These are phyloP conservation scores for Myrmecophaga tridactyla DNA, from an alignment of 2,113 vertebrate genomes.

Conservation along the genomic window DNA sequence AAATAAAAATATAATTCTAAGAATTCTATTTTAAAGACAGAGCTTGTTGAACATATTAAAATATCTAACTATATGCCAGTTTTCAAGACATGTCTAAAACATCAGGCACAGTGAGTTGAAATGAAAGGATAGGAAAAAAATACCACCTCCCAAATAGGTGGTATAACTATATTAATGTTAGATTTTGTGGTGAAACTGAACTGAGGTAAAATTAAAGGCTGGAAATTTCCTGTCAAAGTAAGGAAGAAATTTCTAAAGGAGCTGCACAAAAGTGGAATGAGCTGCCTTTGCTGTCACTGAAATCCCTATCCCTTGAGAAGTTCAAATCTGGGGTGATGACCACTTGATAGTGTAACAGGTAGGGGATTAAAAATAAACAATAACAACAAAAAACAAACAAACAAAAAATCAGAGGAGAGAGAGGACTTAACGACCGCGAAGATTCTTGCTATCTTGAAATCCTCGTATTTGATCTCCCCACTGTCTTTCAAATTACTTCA, in stretches of 20 bases:
- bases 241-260: slow-evolving; percentile 9
- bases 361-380: neutral
- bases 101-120: neutral
- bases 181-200: neutral
- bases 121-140: neutral
- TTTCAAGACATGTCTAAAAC: neutral
- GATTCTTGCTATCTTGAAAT: neutral
- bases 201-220: neutral
- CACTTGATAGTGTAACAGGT: neutral
- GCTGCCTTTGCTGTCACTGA: neutral
- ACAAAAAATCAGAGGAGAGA: too few relatives aligned
- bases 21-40: neutral
- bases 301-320: neutral
- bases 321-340: neutral
- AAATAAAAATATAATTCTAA: slow-evolving; percentile 24
- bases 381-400: too few relatives aligned
- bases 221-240: neutral
- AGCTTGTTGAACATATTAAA: neutral
- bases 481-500: slow-evolving; percentile 7
- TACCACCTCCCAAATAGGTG: neutral
- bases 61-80: neutral
- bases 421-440: neutral
- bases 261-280: neutral
- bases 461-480: neutral
- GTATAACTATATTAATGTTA: neutral